Evolutionary conservation across 2,113 vertebrate species (phyloP).

Genomic region (Butorides virescens): DNA sequence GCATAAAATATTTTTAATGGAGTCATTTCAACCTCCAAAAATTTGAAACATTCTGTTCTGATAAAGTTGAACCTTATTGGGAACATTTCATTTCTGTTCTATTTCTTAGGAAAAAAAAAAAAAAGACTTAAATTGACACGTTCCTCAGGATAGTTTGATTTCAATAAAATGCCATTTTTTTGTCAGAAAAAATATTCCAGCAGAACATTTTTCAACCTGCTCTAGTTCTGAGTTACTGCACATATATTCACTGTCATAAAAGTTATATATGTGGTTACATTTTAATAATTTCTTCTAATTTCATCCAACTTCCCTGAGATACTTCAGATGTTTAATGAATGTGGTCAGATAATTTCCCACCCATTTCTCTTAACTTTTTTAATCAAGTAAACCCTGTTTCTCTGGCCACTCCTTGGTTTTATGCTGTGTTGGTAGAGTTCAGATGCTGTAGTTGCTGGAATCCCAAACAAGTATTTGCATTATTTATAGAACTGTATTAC

Average conservation of each 20-base stretch:
- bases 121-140: neutral
- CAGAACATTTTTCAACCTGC: conserved; percentile 10
- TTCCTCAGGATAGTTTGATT: conserved; percentile 21
- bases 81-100: conserved; percentile 9
- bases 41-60: conserved; percentile 48
- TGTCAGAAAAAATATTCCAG: conserved; percentile 9
- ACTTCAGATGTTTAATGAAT: conserved; percentile 17
- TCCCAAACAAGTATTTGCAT: neutral
- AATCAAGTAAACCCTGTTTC: neutral
- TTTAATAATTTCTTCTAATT: conserved; percentile 43
- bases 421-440: neutral
- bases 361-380: neutral
- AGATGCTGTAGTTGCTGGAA: neutral
- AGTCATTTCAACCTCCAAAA: conserved; percentile 31
- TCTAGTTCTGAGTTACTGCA: neutral
- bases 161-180: conserved; percentile 28
- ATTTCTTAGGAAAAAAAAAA: neutral
- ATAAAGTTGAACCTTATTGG: conserved; percentile 19
- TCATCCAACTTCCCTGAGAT: neutral
- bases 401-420: neutral
- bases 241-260: neutral
- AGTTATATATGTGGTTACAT: neutral
- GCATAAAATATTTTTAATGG: conserved; percentile 51
- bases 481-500: neutral
- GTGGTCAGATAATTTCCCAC: neutral